phyloP scores from a whole-genome alignment of 2,888 invertebrate genomes.

The Acanthosepion esculentum region DNA sequence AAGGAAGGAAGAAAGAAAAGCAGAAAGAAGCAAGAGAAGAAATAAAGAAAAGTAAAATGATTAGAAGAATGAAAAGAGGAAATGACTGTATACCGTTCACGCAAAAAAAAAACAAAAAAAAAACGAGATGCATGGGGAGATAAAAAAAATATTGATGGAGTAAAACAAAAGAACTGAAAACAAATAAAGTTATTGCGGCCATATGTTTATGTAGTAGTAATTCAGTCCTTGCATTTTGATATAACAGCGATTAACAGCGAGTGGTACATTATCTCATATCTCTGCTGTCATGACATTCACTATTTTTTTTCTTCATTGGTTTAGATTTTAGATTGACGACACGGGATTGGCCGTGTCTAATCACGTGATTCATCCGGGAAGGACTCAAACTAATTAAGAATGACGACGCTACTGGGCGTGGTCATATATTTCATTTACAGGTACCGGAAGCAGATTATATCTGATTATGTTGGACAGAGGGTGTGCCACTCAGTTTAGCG shows the following conservation, averaged over 20 bases:
- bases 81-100: not conserved
- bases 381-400: not conserved
- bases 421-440: not conserved
- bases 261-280: not conserved
- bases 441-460: not conserved
- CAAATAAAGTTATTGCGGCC: not conserved
- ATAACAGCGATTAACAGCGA: not conserved
- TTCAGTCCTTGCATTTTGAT: not conserved
- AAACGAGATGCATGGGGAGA: not conserved
- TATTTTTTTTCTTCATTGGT: not conserved
- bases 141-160: not conserved
- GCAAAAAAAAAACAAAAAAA: not conserved
- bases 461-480: not conserved
- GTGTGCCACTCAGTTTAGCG: not conserved
- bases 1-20: not conserved
- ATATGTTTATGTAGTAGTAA: not conserved
- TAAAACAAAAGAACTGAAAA: not conserved
- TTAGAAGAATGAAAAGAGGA: not conserved
- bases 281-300: not conserved
- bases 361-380: not conserved
- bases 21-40: not conserved
- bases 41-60: not conserved
- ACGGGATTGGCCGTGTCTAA: not conserved
- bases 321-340: not conserved
- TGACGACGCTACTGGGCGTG: not conserved